A percentile compares a stretch with the other conserved stretches of the same genome.
These are phyloP conservation scores for Dusona sp. DNA, from an alignment of 2,888 invertebrate genomes.

Conservation along the genomic window DNA sequence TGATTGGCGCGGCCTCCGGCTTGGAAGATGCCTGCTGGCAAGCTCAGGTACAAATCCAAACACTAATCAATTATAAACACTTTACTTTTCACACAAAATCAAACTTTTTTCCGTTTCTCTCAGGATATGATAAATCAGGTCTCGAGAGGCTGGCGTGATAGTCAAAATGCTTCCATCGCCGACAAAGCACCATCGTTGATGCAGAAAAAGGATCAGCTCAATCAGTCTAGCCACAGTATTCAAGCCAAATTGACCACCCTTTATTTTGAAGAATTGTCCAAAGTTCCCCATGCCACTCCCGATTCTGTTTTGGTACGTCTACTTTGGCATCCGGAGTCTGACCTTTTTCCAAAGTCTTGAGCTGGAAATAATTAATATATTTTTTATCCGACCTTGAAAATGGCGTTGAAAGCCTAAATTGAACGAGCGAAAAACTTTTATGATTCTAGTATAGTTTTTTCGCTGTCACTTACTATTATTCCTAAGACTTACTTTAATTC, in stretches of 20 bases:
- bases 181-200: slow-evolving; percentile 76
- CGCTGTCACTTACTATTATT: not conserved
- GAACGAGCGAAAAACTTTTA: too few relatives aligned
- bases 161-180: slow-evolving; percentile 70
- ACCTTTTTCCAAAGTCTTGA: not conserved
- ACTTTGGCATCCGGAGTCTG: too few relatives aligned
- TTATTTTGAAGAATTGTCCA: slow-evolving; percentile 83
- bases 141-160: slow-evolving; percentile 71
- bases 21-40: slow-evolving; percentile 83
- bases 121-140: slow-evolving; percentile 81
- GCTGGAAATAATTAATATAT: not conserved
- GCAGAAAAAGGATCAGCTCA: slow-evolving; percentile 78
- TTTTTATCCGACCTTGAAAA: not conserved
- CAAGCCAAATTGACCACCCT: slow-evolving; percentile 83
- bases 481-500: not conserved
- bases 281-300: slow-evolving; percentile 83
- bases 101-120: not conserved
- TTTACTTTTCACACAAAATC: not conserved
- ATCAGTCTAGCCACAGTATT: slow-evolving; percentile 82
- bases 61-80: not conserved
- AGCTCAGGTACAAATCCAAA: slow-evolving; percentile 79
- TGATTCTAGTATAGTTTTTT: not conserved
- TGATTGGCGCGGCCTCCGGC: slow-evolving; percentile 82
- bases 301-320: slow-evolving; percentile 82
- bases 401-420: not conserved